Base-by-base conservation (phyloP, 35 echinoderm and acorn worm genomes). In the Eucidaris tribuloides region DNA sequence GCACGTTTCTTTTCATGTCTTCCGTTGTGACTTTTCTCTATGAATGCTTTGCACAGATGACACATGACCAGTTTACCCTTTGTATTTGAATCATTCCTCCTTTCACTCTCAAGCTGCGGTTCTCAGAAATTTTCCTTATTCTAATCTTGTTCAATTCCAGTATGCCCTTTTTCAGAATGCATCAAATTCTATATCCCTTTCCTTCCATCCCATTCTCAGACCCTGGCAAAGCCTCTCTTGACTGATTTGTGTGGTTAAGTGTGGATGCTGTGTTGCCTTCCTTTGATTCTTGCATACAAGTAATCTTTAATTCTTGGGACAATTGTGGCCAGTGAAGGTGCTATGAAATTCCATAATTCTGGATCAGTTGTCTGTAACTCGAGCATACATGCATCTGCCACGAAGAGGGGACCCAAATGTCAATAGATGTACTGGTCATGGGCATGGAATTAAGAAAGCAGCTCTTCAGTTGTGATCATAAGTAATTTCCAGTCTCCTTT, bases 391-490 rank as follows among this genome's bases (percentile, higher is more conserved):
- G n/a, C n/a, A n/a, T 76, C 39, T 34, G 70, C 70, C 5, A 76
- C 60, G 50, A 46, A 78, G 9, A 78, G 76, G 18, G 76, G 36
- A 22, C 76, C 70, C 76, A 39, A 78, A 11, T 45, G 35, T 18
- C 76, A 39, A 46, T 78, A 78, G 32, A 46, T 78, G 42, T 78
- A 78, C 41, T 78, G 76, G 32, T 78, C 76, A 78, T 78, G 76
- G 42, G 76, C 76, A 45, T 78, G 76, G 44, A 78, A 46, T 39
- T 78, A 78, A 78, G 76, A 45, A 22, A 78, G 76, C 32, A 78
- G 32, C 13, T 76, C 70, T 45, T 78, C 76, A 15, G 50, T 39
- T 46, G 17, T 78, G 18, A 11, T 46, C 76, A 78, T 46, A 78
- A 46, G 76, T 20, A 78, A 40, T 40, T 39, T 78, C 76, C 76